Evolutionary conservation across 2,113 vertebrate genomes (phyloP), one percentile per base, ranked within the genome.

Genomic region (Hemichromis elongatus): DNA sequence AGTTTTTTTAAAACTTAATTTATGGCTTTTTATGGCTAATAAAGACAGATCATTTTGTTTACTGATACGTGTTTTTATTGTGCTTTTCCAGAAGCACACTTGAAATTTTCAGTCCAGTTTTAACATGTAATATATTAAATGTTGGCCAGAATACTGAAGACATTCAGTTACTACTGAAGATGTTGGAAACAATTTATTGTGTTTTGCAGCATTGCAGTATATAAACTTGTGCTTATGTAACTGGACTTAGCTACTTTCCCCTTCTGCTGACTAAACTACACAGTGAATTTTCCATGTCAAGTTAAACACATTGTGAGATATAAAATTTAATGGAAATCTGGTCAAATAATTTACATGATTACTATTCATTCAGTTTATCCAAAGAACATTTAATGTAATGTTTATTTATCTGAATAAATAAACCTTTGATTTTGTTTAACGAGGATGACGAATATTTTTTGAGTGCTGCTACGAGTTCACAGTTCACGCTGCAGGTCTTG

Each of bases 101-200:
- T 4, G 1, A 63, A n/a, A 0, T 12, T n/a, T 63, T 63, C 59
- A 12, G 0, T 21, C 11, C 4, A 40, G 21, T 66, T 40, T 21
- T 14, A 66, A 66, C 33, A 66, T 40, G 40, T 40, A 40, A 21
- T 21, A 66, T 66, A 66, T 66, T 66, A 66, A 66, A 40, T 66
- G 10, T 2, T 70, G 6, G 18, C 18, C 24, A 70, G 21, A 0
- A 21, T 70, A 45, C 37, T 70, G 16, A 50, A 50, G 45, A 50
- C 45, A 16, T 16, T 47, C 45, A 47, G 45, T 47, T 16, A 47
- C 1, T 47, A 14, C 45, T 47, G 37, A 70, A 70, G 37, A 68
- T 68, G 35, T 42, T 14, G 7, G 63, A 68, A 21, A 68, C 37
- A 16, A 0, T 1, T 68, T 70, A 45, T 70, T 45, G 63, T 70